Evolutionary conservation across 1,140 invertebrate genomes (phyloP).

Genomic region (Orius insidiosus): DNA sequence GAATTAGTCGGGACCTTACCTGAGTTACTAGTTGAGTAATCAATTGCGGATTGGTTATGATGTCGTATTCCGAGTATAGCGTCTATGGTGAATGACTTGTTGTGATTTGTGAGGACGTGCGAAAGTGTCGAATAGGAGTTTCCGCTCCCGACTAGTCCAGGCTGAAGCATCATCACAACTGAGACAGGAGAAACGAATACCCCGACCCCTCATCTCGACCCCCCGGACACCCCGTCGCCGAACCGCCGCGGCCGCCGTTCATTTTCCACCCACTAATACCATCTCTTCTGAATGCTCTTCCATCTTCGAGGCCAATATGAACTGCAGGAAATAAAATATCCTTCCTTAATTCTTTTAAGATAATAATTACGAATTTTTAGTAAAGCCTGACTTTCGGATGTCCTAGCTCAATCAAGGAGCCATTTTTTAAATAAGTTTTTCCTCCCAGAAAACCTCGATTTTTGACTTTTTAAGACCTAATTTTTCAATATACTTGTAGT

Average conservation of each 20-base stretch:
- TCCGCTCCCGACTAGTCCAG: conserved; percentile 5
- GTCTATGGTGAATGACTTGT: conserved; percentile 61
- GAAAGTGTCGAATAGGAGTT: conserved; percentile 2
- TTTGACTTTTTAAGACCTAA: too few relatives aligned
- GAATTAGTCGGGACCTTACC: too few relatives aligned
- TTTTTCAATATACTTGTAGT: too few relatives aligned
- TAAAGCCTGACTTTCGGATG: too few relatives aligned
- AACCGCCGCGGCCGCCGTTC: not conserved
- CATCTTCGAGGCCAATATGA: too few relatives aligned
- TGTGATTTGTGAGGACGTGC: conserved; percentile 13
- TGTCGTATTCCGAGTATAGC: conserved; percentile 51
- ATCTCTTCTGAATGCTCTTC: too few relatives aligned
- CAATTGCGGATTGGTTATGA: conserved; percentile 11
- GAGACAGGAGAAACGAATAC: not conserved
- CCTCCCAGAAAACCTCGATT: too few relatives aligned
- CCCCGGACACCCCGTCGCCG: not conserved
- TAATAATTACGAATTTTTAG: too few relatives aligned
- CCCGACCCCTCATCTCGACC: not conserved
- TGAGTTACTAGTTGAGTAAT: conserved; percentile 12
- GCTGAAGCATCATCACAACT: conserved; percentile 7
- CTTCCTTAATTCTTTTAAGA: too few relatives aligned
- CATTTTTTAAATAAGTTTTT: too few relatives aligned
- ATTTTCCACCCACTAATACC: not conserved
- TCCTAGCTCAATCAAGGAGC: too few relatives aligned
- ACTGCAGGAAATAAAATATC: too few relatives aligned